These are phyloP conservation scores for Acrobasis suavella DNA, from an alignment of 2,888 invertebrate genomes.

Conservation along the genomic window DNA sequence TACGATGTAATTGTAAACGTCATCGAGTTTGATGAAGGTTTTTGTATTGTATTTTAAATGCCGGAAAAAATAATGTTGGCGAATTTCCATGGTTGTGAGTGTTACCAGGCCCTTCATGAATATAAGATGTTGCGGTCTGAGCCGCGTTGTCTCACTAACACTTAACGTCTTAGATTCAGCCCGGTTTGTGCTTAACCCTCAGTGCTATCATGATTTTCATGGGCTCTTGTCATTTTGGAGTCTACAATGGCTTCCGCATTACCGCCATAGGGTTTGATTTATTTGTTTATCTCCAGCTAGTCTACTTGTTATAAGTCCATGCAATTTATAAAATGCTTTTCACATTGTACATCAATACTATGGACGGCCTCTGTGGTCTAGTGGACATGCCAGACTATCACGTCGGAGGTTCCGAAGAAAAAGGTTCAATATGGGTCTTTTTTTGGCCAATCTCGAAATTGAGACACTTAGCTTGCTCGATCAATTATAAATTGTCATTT, in stretches of 20 bases:
- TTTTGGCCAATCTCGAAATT: too few species aligned
- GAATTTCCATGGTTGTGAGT: constrained; percentile 37
- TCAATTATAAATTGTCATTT: too few species aligned
- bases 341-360: too few species aligned
- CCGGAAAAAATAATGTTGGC: constrained; percentile 4
- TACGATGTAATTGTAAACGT: too few species aligned
- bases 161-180: constrained; percentile 60
- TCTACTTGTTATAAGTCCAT: background rate
- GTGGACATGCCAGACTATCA: too few species aligned
- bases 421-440: too few species aligned
- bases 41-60: too few species aligned
- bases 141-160: constrained; percentile 55
- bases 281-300: background rate
- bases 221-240: constrained; percentile 31
- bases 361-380: too few species aligned
- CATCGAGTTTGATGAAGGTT: too few species aligned
- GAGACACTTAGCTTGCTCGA: too few species aligned
- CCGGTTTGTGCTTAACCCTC: constrained; percentile 46
- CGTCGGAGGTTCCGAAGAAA: too few species aligned
- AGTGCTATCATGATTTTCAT: constrained; percentile 51
- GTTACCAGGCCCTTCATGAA: constrained; percentile 57
- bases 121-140: constrained; percentile 64
- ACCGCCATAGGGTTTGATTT: constrained; percentile 11
- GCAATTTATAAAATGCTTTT: too few species aligned
- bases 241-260: constrained; percentile 7